These are phyloP conservation scores for Picus viridis DNA, from an alignment of 2,797 vertebrate species.

Conservation along the genomic window DNA sequence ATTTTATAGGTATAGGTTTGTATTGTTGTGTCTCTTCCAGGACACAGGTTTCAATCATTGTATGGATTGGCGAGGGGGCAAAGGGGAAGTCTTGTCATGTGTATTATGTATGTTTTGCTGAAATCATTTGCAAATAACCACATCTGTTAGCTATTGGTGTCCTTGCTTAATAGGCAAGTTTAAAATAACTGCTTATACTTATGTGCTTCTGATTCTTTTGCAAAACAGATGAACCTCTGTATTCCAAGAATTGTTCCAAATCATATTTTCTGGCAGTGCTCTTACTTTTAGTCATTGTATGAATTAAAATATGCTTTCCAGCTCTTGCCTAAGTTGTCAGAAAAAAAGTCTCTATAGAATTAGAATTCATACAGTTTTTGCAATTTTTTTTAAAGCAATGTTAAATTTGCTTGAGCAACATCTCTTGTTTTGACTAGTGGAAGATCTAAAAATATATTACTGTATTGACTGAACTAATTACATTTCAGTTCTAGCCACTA, in stretches of 20 bases:
- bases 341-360: conserved; percentile 69
- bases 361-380: conserved; percentile 60
- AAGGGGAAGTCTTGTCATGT: not conserved
- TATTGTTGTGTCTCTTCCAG: not conserved
- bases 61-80: not conserved
- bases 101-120: conserved; percentile 52
- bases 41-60: not conserved
- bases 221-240: conserved; percentile 65
- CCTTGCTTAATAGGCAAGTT: conserved; percentile 58
- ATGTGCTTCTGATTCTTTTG: conserved; percentile 60
- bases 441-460: conserved; percentile 59
- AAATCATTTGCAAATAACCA: conserved; percentile 29
- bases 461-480: conserved; percentile 66
- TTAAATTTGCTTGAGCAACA: conserved; percentile 49
- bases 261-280: conserved; percentile 74
- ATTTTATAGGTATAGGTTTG: not conserved
- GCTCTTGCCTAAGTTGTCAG: conserved; percentile 67
- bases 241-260: conserved; percentile 79
- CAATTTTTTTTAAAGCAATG: not conserved
- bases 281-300: conserved; percentile 72
- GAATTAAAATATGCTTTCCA: conserved; percentile 74
- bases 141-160: conserved; percentile 57
- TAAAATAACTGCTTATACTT: conserved; percentile 57
- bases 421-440: conserved; percentile 62
- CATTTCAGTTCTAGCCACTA: conserved; percentile 65